Percentiles rank a stretch among this genome's conserved stretches.
Evolutionary conservation across 2,113 vertebrate species (phyloP).

Genomic region (Ptychochromis oligacanthus): DNA sequence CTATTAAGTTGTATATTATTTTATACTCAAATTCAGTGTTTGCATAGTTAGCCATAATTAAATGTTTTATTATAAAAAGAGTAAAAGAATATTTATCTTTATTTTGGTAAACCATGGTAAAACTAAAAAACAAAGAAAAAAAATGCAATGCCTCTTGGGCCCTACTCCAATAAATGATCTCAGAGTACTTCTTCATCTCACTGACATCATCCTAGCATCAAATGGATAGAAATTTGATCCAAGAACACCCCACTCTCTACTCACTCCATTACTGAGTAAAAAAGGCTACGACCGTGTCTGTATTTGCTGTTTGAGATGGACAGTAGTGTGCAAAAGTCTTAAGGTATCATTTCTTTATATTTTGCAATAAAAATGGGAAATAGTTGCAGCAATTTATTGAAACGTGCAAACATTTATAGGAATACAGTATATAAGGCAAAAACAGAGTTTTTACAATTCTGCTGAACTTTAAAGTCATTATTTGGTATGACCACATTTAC

Average conservation of each 20-base stretch:
- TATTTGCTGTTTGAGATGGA: not conserved
- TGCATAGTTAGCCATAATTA: too few relatives aligned
- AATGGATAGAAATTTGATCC: conserved; percentile 56
- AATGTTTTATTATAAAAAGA: too few relatives aligned
- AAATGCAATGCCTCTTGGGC: conserved; percentile 7
- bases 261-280: conserved; percentile 18
- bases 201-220: conserved; percentile 58
- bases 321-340: not conserved
- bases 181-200: conserved; percentile 36
- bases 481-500: not conserved
- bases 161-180: conserved; percentile 47
- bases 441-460: not conserved
- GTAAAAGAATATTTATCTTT: too few relatives aligned
- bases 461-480: not conserved
- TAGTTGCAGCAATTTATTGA: not conserved
- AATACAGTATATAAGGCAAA: not conserved
- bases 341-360: not conserved
- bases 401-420: not conserved
- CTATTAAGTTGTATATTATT: too few relatives aligned
- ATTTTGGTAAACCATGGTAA: not conserved
- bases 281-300: not conserved
- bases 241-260: conserved; percentile 16
- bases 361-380: not conserved
- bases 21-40: too few relatives aligned
- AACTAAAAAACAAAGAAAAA: not conserved